These are phyloP conservation scores for Cotesia chilonis DNA, from an alignment of 1,140 invertebrate species.

Conservation along the genomic window DNA sequence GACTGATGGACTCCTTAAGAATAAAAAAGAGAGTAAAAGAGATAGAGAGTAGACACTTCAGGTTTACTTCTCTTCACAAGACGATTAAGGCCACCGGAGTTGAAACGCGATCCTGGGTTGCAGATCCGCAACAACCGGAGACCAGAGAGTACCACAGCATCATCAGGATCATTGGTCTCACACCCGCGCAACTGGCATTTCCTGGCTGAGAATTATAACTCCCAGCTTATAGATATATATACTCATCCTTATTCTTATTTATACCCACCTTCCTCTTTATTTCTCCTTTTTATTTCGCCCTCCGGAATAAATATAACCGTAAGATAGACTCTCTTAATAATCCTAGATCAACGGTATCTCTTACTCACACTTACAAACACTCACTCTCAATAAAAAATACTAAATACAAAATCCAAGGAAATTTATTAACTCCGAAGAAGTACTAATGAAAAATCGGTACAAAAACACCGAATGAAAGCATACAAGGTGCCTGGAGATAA, in stretches of 20 bases:
- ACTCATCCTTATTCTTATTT: too few relatives aligned
- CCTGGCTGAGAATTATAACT: conserved; percentile 31
- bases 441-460: not conserved
- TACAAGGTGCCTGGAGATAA: not conserved
- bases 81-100: conserved; percentile 53
- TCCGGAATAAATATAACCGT: too few relatives aligned
- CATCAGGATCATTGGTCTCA: conserved; percentile 23
- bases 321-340: conserved; percentile 19
- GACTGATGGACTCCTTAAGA: not conserved
- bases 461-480: not conserved
- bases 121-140: too few relatives aligned
- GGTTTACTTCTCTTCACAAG: conserved; percentile 1
- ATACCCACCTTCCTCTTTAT: not conserved
- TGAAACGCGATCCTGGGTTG: conserved; percentile 48
- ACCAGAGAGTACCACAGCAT: not conserved
- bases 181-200: conserved; percentile 29
- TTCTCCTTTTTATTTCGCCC: not conserved
- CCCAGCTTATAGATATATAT: not conserved
- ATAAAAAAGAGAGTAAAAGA: conserved; percentile 1
- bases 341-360: conserved; percentile 37
- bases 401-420: conserved; percentile 9
- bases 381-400: too few relatives aligned
- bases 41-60: too few relatives aligned
- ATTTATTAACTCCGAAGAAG: conserved; percentile 27
- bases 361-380: not conserved